Evolutionary conservation across 2,797 vertebrate species (phyloP).

Genomic region (Pelobates cultripes): DNA sequence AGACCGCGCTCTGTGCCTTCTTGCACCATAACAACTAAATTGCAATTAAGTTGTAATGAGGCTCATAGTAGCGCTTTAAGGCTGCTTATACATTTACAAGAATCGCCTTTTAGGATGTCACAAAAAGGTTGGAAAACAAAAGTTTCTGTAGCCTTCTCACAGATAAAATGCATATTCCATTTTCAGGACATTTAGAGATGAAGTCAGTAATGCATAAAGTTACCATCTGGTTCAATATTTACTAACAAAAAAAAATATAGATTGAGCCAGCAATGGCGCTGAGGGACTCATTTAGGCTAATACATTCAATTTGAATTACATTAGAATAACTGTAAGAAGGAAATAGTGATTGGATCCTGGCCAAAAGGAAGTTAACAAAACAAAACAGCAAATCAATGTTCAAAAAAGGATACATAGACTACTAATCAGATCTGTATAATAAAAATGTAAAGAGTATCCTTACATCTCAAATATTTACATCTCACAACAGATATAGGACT

Average conservation of each 20-base stretch:
- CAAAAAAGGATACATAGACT: background rate
- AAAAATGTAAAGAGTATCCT: too few relatives aligned
- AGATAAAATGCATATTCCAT: background rate
- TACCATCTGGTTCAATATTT: constrained; percentile 37
- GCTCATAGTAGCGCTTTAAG: too few relatives aligned
- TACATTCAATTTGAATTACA: constrained; percentile 33
- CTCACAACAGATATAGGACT: too few relatives aligned
- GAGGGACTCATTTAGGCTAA: constrained; percentile 29
- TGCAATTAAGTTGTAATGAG: too few relatives aligned
- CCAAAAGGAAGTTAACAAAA: background rate
- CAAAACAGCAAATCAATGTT: background rate
- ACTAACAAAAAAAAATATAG: constrained; percentile 6
- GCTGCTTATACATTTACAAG: too few relatives aligned
- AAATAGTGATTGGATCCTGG: too few relatives aligned
- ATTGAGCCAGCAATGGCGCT: constrained; percentile 32
- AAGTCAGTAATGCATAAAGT: constrained; percentile 37
- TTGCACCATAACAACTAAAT: too few relatives aligned
- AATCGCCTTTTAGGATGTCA: too few relatives aligned
- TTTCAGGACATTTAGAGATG: constrained; percentile 17
- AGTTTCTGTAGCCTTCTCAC: constrained; percentile 1
- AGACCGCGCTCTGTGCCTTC: too few relatives aligned
- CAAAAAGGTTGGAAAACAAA: background rate
- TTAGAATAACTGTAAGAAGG: background rate
- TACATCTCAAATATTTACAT: too few relatives aligned
- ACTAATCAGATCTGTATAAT: background rate